Evolutionary conservation across 2,113 vertebrate genomes (phyloP).

Genomic region (Microcebus tavaratra): DNA sequence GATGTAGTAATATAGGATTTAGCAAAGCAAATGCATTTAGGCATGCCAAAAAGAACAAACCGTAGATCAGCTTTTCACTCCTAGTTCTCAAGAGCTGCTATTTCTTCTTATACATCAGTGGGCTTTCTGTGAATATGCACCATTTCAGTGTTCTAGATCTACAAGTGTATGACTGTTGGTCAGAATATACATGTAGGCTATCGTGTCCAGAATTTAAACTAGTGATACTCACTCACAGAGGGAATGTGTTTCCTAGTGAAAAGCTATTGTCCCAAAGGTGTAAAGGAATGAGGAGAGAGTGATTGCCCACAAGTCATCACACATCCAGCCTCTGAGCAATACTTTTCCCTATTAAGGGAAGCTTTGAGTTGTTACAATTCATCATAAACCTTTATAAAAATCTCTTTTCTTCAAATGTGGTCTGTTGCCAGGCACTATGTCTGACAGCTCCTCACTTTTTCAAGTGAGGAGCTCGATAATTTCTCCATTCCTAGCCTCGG

Average conservation of each 20-base stretch:
- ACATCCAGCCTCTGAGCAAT: slow-evolving; percentile 40
- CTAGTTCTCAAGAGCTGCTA: background rate
- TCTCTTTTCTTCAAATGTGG: slow-evolving; percentile 57
- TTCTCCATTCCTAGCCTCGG: slow-evolving; percentile 55
- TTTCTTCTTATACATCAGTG: background rate
- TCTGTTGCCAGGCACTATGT: slow-evolving; percentile 51
- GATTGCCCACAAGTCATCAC: slow-evolving; percentile 44
- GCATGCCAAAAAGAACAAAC: background rate
- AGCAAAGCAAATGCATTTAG: background rate
- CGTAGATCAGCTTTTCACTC: background rate
- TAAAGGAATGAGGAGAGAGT: slow-evolving; percentile 48
- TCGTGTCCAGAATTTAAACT: background rate
- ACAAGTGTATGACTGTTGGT: background rate
- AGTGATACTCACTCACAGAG: background rate
- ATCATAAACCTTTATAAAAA: slow-evolving; percentile 66
- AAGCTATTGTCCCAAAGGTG: background rate
- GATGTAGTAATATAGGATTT: background rate
- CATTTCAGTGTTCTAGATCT: background rate
- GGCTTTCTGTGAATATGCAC: background rate
- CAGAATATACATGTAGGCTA: background rate
- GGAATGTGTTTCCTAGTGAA: slow-evolving; percentile 1
- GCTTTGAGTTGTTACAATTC: slow-evolving; percentile 59
- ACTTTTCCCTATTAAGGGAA: slow-evolving; percentile 64
- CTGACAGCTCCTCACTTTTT: slow-evolving; percentile 70
- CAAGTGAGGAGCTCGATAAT: slow-evolving; percentile 59